phyloP scores from a whole-genome alignment of 2,113 vertebrate genomes.

The Ondatra zibethicus region DNA sequence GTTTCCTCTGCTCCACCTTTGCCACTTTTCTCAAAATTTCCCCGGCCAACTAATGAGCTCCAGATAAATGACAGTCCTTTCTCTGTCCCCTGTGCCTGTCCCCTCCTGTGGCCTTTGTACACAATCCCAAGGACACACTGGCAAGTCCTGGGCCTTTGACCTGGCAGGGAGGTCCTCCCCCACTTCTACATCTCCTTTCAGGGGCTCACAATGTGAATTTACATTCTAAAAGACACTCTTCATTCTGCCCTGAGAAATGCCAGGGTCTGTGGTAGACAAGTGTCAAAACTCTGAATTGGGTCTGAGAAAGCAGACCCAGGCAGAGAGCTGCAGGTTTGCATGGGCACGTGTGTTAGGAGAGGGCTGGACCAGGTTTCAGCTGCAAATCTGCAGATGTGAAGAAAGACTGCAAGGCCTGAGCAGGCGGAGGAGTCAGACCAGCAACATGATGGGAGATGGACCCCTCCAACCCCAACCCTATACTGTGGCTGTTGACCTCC shows the following conservation, averaged over 20 bases:
- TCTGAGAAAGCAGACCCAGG: neutral
- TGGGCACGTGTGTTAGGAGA: neutral
- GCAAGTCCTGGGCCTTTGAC: neutral
- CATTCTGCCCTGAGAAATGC: neutral
- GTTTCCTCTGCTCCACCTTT: neutral
- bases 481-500: accelerated
- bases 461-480: neutral
- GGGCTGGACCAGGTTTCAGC: accelerated
- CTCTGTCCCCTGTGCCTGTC: neutral
- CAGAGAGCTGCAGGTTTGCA: neutral
- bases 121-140: neutral
- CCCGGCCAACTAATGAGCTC: neutral
- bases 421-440: accelerated
- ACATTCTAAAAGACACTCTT: neutral
- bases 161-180: neutral
- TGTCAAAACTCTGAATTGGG: neutral
- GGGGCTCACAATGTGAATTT: neutral
- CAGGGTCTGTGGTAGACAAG: neutral
- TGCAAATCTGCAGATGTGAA: neutral
- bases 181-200: neutral
- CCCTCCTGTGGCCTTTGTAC: neutral
- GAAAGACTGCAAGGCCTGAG: neutral
- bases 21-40: neutral
- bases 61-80: neutral
- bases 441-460: accelerated